phyloP scores from a whole-genome alignment of 2,113 vertebrate species.

The Coptodon rendalli region DNA sequence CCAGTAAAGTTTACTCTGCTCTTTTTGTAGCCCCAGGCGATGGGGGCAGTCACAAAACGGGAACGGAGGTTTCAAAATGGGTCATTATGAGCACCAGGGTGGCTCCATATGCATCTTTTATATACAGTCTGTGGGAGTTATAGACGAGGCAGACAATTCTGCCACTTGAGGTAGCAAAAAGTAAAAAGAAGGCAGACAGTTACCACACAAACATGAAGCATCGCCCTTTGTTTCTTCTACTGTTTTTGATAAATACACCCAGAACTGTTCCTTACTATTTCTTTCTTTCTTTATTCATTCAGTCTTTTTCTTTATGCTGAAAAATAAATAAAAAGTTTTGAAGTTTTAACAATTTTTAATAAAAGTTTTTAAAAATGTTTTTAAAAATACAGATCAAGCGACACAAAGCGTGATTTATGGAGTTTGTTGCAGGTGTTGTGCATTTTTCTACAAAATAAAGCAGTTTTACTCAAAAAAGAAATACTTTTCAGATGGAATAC shows the following conservation, averaged over 20 bases:
- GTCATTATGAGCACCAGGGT: background rate
- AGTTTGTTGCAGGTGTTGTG: background rate
- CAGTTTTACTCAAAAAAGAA: background rate
- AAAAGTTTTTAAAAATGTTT: background rate
- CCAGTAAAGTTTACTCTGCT: background rate
- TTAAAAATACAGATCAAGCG: accelerated
- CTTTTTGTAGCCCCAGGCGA: accelerated
- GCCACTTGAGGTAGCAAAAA: accelerated
- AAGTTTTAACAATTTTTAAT: background rate
- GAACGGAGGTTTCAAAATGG: background rate
- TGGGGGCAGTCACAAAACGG: background rate
- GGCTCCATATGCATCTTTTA: background rate
- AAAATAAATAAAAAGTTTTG: background rate
- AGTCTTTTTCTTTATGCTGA: background rate
- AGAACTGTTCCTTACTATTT: background rate
- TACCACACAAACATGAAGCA: background rate
- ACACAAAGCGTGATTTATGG: background rate
- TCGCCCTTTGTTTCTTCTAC: background rate
- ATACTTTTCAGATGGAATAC: background rate
- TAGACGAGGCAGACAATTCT: background rate
- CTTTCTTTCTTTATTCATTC: background rate
- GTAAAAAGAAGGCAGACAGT: background rate
- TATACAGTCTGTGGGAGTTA: background rate
- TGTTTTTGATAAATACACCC: accelerated
- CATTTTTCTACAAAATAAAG: background rate